Evolutionary conservation across 2,888 invertebrate genomes (phyloP), one percentile per base, ranked within the genome.

Genomic region (Strigamia crassipes): DNA sequence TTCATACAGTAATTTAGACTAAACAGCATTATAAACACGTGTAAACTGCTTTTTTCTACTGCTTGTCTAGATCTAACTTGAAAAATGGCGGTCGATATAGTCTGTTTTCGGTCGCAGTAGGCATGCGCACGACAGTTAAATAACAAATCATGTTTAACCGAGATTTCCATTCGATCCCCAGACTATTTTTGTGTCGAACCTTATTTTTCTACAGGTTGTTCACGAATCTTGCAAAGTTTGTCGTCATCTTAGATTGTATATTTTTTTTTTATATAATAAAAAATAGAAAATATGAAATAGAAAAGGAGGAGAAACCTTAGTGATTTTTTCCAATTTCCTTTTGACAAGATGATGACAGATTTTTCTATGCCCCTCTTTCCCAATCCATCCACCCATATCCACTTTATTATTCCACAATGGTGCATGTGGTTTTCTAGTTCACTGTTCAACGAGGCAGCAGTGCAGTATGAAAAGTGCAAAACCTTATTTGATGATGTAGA

Each of bases 341-440:
- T 21, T 66, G 61, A 66, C 61, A 66, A 66, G 61, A 66, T 23
- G 61, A 66, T 66, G 61, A 66, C 61, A 66, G 61, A 66, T 66
- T 66, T 66, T 66, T 66, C 61, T 21, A 66, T 66, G 61, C 61
- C 21, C 3, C 27, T n/a, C 27, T 27, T 3, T 23, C 18, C 61
- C 21, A 66, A 66, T 21, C 23, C 61, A 66, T 66, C 61, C 61
- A 23, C 61, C 61, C 61, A 21, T 18, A 66, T 66, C 61, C 61
- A 66, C 61, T 66, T 66, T 66, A 66, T 66, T 66, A 66, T 66
- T 66, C 61, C 61, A 66, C 61, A 23, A 66, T 66, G 61, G 61
- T 23, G 23, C 61, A 21, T 66, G 61, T 66, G 61, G 61, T 66
- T 66, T 66, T 66, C 21, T 66, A 66, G 61, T 66, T 66, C 61